Conservation (phyloP, 2,113 vertebrate genomes). For the Platysternon megacephalum region DNA sequence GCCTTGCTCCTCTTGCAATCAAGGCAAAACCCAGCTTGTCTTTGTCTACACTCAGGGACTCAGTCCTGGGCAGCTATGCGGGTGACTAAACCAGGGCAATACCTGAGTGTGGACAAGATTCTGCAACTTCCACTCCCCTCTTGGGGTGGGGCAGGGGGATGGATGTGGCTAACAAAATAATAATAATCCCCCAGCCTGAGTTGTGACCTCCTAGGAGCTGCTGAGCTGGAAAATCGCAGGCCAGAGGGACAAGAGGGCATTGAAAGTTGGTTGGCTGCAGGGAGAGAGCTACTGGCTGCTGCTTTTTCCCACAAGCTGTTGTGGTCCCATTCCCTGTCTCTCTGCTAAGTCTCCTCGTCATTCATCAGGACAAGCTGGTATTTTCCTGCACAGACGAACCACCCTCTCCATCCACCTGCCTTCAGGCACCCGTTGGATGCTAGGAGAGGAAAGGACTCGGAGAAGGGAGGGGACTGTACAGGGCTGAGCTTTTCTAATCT, state of each 20-base stretch:
- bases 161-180: not conserved
- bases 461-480: not conserved
- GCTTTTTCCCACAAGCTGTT: not conserved
- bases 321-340: not conserved
- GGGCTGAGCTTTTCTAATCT: not conserved
- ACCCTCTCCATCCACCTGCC: not conserved
- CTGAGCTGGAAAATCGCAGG: too few relatives aligned
- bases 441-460: not conserved
- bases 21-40: too few relatives aligned
- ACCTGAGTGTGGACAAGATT: not conserved
- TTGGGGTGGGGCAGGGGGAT: not conserved
- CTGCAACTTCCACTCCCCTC: not conserved
- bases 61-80: too few relatives aligned
- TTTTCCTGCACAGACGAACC: not conserved
- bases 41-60: too few relatives aligned
- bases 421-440: not conserved
- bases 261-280: not conserved
- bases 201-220: not conserved
- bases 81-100: too few relatives aligned
- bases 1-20: too few relatives aligned
- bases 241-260: not conserved
- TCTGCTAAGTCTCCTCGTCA: not conserved
- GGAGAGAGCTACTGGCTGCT: not conserved
- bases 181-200: too few relatives aligned
- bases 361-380: not conserved